These are phyloP conservation scores for Chloebia gouldiae DNA, from an alignment of 2,113 vertebrate genomes.

Conservation along the genomic window DNA sequence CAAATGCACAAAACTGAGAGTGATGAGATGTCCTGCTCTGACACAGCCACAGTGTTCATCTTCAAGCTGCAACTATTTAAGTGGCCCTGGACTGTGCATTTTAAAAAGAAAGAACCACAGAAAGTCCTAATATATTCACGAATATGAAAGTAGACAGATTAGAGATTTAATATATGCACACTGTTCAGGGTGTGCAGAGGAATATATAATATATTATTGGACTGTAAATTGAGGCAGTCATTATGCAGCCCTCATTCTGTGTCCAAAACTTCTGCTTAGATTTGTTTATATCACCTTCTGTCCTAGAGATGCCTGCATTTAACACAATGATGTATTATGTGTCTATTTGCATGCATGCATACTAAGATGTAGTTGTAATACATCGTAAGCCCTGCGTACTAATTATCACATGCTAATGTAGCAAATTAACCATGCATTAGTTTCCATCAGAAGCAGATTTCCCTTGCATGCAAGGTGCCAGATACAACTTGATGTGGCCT, in stretches of 20 bases:
- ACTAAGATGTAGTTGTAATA: background rate
- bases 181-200: background rate
- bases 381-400: background rate
- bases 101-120: background rate
- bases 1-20: conserved; percentile 48
- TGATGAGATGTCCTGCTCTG: background rate
- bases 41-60: background rate
- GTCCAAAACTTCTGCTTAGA: background rate
- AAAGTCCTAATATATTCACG: background rate
- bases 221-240: background rate
- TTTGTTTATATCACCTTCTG: conserved; percentile 16
- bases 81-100: background rate
- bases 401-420: conserved; percentile 39
- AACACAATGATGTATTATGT: background rate
- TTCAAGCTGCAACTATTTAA: background rate
- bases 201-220: background rate
- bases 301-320: background rate
- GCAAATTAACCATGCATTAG: background rate
- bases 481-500: background rate
- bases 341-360: background rate
- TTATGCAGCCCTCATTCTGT: background rate
- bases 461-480: background rate
- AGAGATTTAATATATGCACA: background rate
- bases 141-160: background rate
- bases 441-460: conserved; percentile 13